Evolutionary conservation across 2,888 invertebrate genomes (phyloP).

Genomic region (Theodoxus fluviatilis): DNA sequence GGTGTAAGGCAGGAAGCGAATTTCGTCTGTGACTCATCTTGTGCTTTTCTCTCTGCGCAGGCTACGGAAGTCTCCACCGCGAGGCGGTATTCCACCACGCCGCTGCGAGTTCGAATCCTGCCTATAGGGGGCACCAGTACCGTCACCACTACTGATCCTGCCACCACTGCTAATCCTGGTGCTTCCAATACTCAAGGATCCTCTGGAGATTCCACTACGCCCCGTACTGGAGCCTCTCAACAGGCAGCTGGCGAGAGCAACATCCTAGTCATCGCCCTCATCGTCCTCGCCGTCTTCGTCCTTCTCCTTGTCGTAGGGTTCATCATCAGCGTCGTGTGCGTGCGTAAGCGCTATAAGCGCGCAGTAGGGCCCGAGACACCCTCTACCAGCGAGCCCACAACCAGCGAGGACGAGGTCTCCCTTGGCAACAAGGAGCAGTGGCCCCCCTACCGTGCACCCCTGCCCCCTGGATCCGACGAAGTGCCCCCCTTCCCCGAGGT

Average conservation of each 20-base stretch:
- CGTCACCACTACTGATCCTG: not conserved
- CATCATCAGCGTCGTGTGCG: slow-evolving; percentile 26
- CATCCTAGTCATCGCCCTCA: slow-evolving; percentile 31
- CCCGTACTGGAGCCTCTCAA: not conserved
- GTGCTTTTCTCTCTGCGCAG: too few species aligned
- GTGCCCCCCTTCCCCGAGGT: slow-evolving; percentile 34
- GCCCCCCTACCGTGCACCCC: slow-evolving; percentile 27
- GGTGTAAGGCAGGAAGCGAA: too few species aligned
- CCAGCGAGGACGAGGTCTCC: slow-evolving; percentile 37
- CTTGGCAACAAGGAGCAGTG: slow-evolving; percentile 28
- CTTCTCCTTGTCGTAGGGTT: slow-evolving; percentile 29
- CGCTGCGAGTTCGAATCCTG: slow-evolving; percentile 6
- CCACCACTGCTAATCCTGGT: not conserved
- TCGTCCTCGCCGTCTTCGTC: slow-evolving; percentile 33
- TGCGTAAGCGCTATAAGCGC: slow-evolving; percentile 26
- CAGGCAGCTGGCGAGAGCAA: slow-evolving; percentile 16
- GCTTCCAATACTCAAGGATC: slow-evolving; percentile 22
- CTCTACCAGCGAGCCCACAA: slow-evolving; percentile 33
- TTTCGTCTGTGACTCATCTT: too few species aligned
- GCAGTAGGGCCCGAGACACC: slow-evolving; percentile 32
- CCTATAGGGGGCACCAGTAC: not conserved
- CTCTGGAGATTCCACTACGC: slow-evolving; percentile 19
- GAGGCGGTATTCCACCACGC: not conserved
- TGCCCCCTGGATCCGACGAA: slow-evolving; percentile 26
- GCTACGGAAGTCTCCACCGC: slow-evolving; percentile 8